phyloP scores from a whole-genome alignment of 2,113 vertebrate genomes.

The Pseudorectes ferrugineus region DNA sequence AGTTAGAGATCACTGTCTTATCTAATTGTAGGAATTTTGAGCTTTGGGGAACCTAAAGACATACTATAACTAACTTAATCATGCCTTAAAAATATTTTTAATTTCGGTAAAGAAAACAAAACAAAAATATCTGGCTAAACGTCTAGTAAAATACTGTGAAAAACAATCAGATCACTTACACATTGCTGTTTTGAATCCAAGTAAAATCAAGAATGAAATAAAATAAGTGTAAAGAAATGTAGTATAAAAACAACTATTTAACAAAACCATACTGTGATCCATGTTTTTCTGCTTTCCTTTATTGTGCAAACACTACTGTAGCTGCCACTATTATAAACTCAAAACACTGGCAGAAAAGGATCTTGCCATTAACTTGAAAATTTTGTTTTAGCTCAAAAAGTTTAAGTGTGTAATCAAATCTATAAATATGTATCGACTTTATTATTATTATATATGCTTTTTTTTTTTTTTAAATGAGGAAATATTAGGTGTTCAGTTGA shows the following conservation, averaged over 20 bases:
- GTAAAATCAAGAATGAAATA: not conserved
- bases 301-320: not conserved
- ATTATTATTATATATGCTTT: not conserved
- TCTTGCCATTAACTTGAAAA: not conserved
- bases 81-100: not conserved
- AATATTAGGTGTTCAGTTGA: not conserved
- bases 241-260: not conserved
- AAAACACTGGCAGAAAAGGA: not conserved
- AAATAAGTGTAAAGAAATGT: not conserved
- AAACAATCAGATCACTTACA: not conserved
- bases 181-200: not conserved
- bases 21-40: not conserved
- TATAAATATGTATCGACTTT: not conserved
- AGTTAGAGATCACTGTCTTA: not conserved
- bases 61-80: not conserved
- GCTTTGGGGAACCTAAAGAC: not conserved
- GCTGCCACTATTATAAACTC: not conserved
- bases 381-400: not conserved
- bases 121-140: not conserved
- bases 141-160: not conserved
- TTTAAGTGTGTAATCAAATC: not conserved
- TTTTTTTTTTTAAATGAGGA: not conserved
- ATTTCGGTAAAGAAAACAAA: not conserved
- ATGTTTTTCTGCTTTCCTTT: not conserved
- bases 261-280: not conserved